Percentiles rank a stretch among this genome's conserved stretches.
These are phyloP conservation scores for Drosophila navojoa DNA, from an alignment of 1,140 invertebrate genomes.

Conservation along the genomic window DNA sequence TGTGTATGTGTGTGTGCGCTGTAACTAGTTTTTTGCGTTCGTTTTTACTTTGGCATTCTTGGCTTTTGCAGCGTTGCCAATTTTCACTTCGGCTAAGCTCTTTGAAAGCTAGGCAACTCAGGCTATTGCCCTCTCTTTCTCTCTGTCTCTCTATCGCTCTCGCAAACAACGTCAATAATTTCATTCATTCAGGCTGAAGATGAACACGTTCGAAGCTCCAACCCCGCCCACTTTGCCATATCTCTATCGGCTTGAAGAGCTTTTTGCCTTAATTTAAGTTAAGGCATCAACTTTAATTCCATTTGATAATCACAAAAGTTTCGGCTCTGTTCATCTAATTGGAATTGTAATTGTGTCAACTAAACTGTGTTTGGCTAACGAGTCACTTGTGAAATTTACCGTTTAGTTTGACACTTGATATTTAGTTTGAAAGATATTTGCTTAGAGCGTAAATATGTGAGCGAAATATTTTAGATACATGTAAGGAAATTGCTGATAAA, in stretches of 20 bases:
- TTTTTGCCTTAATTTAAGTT: constrained; percentile 44
- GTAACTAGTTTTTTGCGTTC: constrained; percentile 75
- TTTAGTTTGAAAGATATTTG: constrained; percentile 5
- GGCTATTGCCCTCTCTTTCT: constrained; percentile 27
- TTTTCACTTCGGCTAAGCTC: constrained; percentile 51
- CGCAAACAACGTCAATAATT: constrained; percentile 54
- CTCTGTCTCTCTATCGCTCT: constrained; percentile 15
- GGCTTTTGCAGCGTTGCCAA: constrained; percentile 59
- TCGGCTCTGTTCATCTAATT: constrained; percentile 31
- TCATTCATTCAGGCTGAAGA: constrained; percentile 71
- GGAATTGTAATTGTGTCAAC: constrained; percentile 27
- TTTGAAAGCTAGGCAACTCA: constrained; percentile 25
- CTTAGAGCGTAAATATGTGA: constrained; percentile 2
- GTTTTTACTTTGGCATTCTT: constrained; percentile 76
- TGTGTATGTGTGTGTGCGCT: constrained; percentile 44
- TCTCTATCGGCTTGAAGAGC: neutral
- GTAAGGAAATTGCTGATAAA: too few species aligned
- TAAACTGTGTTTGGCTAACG: constrained; percentile 20
- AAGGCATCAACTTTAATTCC: constrained; percentile 29
- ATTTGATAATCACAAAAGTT: constrained; percentile 18
- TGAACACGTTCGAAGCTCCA: constrained; percentile 27
- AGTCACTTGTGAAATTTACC: constrained; percentile 22
- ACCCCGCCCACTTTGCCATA: neutral
- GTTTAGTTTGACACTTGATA: constrained; percentile 9
- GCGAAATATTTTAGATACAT: too few species aligned